Evolutionary conservation across 2,888 invertebrate species (phyloP), one percentile per base, ranked within the genome.

Genomic region (Hydraecia micacea): DNA sequence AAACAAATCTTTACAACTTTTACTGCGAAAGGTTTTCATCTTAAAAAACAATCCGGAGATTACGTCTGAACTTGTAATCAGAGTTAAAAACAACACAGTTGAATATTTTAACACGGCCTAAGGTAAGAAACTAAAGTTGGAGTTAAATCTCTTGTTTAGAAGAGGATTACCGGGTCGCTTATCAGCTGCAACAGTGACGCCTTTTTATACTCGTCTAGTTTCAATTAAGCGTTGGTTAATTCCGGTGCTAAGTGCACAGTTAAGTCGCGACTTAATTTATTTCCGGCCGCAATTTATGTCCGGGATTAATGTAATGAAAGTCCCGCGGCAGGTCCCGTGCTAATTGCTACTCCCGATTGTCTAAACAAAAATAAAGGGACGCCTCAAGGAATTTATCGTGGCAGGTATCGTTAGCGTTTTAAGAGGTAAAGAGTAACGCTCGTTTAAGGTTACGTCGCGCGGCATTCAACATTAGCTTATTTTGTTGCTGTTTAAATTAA

Each of bases 171-270:
- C 80, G 85, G 86, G 85, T 88, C 89, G 75, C 93, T 95, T 95
- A 95, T 95, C 95, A 93, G 92, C 90, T 87, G 91, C 87, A 91
- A 90, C 91, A 91, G 88, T 86, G 88, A 83, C 84, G 88, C 88
- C 91, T 94, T 95, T 95, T 94, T 92, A 91, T 89, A 91, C 91
- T 92, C 93, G 91, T 93, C 94, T 94, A 95, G 95, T 96, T 96
- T 96, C 96, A 96, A 96, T 97, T 96, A 96, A 94, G 89, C 92
- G 91, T 92, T 93, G 91, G 94, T 95, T 96, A 95, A 96, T 96
- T 95, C 94, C 91, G 86, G 90, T 86, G 94, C 93, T 95, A 96
- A 96, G 95, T 95, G 94, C 92, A 94, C 90, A 95, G 94, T 94
- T 94, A 94, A 95, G 93, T 91, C 91, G 92, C 91, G 92, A 93